These are phyloP conservation scores for Puffinus mauretanicus DNA, from an alignment of 2,113 vertebrate species.

Conservation along the genomic window DNA sequence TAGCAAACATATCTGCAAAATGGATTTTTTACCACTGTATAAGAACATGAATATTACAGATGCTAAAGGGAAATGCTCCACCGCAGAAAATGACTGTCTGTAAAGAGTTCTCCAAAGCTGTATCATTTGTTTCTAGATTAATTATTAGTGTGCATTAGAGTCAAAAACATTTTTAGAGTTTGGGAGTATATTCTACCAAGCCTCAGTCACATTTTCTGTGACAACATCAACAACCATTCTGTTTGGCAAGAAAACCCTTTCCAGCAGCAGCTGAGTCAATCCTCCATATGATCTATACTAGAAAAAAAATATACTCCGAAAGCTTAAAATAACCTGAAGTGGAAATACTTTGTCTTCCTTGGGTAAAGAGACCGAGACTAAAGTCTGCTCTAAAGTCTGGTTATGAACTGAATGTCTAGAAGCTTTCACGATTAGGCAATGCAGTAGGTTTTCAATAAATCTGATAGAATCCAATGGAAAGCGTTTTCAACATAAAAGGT, in stretches of 20 bases:
- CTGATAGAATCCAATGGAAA: background rate
- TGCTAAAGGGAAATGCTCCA: background rate
- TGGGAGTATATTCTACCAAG: background rate
- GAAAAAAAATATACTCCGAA: background rate
- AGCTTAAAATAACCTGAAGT: slow-evolving; percentile 17
- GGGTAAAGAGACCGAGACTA: background rate
- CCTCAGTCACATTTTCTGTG: background rate
- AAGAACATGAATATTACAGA: background rate
- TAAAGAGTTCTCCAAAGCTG: background rate
- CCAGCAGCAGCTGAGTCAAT: slow-evolving; percentile 19
- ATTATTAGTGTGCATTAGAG: background rate
- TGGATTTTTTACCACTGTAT: background rate
- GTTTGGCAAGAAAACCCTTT: background rate
- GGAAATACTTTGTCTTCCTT: background rate
- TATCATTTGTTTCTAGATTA: background rate
- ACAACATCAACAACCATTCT: background rate
- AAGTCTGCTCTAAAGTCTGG: background rate
- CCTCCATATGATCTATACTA: background rate
- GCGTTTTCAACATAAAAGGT: background rate
- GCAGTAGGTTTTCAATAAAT: background rate
- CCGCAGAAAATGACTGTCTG: background rate
- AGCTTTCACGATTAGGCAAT: background rate
- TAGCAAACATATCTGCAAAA: background rate
- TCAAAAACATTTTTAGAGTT: background rate
- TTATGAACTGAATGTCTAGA: background rate